Evolutionary conservation across 2,888 invertebrate species (phyloP).

Genomic region (Phymatocera aterrima): DNA sequence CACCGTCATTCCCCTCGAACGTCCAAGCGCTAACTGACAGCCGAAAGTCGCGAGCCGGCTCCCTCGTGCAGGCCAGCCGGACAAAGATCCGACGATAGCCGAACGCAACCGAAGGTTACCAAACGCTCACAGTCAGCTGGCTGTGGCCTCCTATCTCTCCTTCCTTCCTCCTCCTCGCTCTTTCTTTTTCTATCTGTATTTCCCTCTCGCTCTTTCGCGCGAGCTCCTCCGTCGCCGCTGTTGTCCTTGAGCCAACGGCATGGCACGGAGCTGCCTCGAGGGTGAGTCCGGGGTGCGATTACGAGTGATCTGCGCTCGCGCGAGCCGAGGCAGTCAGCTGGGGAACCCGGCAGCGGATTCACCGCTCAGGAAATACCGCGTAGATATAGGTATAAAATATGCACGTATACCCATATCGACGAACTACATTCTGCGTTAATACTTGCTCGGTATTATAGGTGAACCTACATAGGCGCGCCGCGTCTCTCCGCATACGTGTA

Average conservation of each 20-base stretch:
- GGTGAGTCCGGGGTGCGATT: slow-evolving; percentile 19
- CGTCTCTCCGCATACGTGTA: too few species aligned
- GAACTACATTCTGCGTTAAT: neutral
- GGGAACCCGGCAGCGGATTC: slow-evolving; percentile 39
- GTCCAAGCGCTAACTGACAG: slow-evolving; percentile 70
- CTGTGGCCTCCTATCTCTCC: slow-evolving; percentile 31
- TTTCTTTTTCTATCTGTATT: slow-evolving; percentile 25
- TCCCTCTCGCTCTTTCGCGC: neutral
- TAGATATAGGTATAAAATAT: neutral
- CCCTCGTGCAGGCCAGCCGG: slow-evolving; percentile 64
- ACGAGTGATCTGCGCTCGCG: slow-evolving; percentile 30
- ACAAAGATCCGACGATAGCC: slow-evolving; percentile 67
- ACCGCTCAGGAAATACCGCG: neutral
- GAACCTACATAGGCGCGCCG: too few species aligned
- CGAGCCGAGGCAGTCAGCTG: slow-evolving; percentile 29
- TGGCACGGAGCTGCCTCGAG: neutral
- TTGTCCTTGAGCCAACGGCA: slow-evolving; percentile 32
- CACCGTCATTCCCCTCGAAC: slow-evolving; percentile 61
- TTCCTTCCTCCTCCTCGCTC: neutral
- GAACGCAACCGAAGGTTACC: slow-evolving; percentile 59
- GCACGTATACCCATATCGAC: neutral
- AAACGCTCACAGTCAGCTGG: slow-evolving; percentile 60
- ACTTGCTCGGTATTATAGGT: neutral
- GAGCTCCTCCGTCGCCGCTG: neutral
- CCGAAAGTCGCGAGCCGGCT: slow-evolving; percentile 63